A percentile compares a stretch with the other conserved stretches of the same genome.
phyloP scores from a whole-genome alignment of 1,140 invertebrate species.

The Triops cancriformis region DNA sequence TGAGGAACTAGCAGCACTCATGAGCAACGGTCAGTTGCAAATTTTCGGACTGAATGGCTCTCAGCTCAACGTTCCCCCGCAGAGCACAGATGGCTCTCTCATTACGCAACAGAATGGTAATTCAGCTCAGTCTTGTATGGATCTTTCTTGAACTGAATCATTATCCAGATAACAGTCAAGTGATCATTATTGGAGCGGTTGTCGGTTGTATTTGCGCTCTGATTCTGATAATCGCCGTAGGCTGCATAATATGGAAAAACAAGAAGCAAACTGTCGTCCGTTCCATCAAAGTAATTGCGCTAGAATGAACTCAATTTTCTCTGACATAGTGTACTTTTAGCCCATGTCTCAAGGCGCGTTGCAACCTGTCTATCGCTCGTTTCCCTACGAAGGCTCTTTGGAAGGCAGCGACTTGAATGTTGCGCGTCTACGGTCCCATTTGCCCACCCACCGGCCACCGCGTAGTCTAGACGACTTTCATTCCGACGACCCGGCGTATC shows the following conservation, averaged over 20 bases:
- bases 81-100: background rate
- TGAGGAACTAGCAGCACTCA: background rate
- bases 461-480: background rate
- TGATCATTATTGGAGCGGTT: background rate
- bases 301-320: background rate
- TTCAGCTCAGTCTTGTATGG: background rate
- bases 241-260: constrained; percentile 6
- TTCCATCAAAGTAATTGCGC: background rate
- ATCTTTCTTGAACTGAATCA: background rate
- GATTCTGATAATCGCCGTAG: background rate
- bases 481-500: background rate
- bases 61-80: background rate
- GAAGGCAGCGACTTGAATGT: background rate
- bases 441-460: background rate
- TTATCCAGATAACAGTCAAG: background rate
- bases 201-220: background rate
- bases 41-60: background rate
- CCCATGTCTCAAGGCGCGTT: background rate
- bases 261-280: background rate
- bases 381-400: background rate
- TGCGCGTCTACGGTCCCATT: background rate
- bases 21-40: background rate
- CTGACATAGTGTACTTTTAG: background rate
- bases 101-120: background rate
- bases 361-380: background rate